Evolutionary conservation across 2,797 vertebrate genomes (phyloP), one percentile per base, ranked within the genome.

Genomic region (Acridotheres tristis): DNA sequence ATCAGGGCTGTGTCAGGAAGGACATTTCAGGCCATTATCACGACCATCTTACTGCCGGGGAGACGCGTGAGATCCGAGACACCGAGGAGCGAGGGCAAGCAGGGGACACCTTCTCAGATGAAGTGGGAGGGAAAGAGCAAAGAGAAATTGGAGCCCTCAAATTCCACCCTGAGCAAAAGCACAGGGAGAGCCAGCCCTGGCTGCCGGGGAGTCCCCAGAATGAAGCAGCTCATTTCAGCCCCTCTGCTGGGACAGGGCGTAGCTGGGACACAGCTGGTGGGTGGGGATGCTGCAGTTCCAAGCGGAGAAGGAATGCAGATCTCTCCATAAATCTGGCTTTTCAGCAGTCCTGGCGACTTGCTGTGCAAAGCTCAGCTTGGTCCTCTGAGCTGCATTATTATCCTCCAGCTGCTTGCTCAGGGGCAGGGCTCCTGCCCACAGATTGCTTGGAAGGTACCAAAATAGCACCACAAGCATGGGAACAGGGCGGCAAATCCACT

Each of bases 241-340:
- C 61, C 78, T 92, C 86, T 86, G 84, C 74, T 13, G 57, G 78
- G 81, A 48, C 20, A 67, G 84, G 92, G 63, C 1, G 71, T 48
- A 76, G 81, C 86, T 73, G 79, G 89, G 94, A 77, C 8, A 1
- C 90, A 94, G 94, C 95, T 94, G 95, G 10, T 84, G 91, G 89
- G 93, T 92, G 96, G 94, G 87, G 89, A 94, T 79, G 82, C 89
- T 3, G 47, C 91, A 88, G 93, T 5, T 54, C 90, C 76, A 62
- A 34, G 89, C 13, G 0, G 76, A 0, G 12, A 89, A 95, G 91
- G 94, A 96, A 93, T 91, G 93, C 91, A 86, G 58, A n/a, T 94
- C 57, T 48, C 71, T 47, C 82, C 76, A 77, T 62, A 85, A 83
- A 89, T 88, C 89, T 72, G 82, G 68, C 85, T 91, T 59, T 83